phyloP scores from a whole-genome alignment of 2,888 invertebrate species.

The Nomada lathburiana region DNA sequence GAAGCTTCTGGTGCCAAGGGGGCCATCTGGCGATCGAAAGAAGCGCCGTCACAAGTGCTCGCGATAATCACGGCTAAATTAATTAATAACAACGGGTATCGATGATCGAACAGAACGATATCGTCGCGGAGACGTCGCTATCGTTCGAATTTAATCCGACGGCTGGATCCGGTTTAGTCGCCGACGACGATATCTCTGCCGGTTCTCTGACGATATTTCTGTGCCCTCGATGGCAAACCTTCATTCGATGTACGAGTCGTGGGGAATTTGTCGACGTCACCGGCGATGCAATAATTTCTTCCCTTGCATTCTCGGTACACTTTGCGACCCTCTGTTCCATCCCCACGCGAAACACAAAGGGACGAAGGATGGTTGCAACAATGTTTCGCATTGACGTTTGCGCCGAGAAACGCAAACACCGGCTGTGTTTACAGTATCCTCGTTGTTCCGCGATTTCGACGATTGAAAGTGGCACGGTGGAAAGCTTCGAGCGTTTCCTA shows the following conservation, averaged over 20 bases:
- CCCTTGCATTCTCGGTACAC: no score
- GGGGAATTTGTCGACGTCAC: neutral
- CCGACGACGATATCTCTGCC: slow-evolving; percentile 1
- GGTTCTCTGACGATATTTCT: neutral
- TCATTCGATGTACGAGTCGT: no score
- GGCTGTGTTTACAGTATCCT: slow-evolving; percentile 14
- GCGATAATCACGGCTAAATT: neutral
- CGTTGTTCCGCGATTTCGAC: slow-evolving; percentile 13
- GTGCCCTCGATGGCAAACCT: no score
- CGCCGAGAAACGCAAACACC: slow-evolving; percentile 16
- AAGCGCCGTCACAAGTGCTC: neutral
- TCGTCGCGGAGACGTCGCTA: neutral
- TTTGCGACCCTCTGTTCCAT: neutral
- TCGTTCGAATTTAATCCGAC: neutral
- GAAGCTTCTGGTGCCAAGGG: slow-evolving; percentile 21
- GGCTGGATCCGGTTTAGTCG: slow-evolving; percentile 23
- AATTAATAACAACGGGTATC: slow-evolving; percentile 16
- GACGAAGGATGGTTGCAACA: neutral
- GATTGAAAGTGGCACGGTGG: neutral
- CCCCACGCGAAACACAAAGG: neutral
- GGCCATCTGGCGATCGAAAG: slow-evolving; percentile 2
- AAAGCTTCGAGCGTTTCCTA: neutral
- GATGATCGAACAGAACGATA: neutral
- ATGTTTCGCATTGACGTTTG: slow-evolving; percentile 5
- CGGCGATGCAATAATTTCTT: no score